phyloP scores from a whole-genome alignment of 1,140 invertebrate genomes.

The Colletes latitarsis region DNA sequence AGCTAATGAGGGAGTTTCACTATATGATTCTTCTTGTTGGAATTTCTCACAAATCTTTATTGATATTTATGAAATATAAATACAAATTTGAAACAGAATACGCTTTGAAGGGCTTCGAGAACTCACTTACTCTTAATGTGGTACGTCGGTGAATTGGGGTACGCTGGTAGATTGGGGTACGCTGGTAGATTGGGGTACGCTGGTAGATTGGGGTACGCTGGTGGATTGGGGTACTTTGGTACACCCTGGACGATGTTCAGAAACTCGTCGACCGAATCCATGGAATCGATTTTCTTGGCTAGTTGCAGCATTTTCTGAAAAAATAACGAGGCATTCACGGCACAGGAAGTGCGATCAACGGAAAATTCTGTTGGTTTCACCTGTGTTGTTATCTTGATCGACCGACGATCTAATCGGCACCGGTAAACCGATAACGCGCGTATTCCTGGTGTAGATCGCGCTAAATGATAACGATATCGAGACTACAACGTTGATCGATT shows the following conservation, averaged over 20 bases:
- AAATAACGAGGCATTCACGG: neutral
- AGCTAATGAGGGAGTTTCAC: too few species aligned
- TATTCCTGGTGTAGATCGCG: neutral
- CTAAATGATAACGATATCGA: too few species aligned
- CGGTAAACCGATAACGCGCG: neutral
- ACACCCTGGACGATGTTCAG: conserved; percentile 41
- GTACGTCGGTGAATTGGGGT: too few species aligned
- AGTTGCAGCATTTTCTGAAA: conserved; percentile 59
- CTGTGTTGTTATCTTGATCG: neutral
- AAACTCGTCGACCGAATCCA: conserved; percentile 54
- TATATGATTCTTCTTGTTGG: too few species aligned
- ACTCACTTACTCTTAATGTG: conserved; percentile 53
- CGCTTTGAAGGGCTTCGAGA: neutral
- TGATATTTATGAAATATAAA: too few species aligned
- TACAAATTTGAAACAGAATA: neutral
- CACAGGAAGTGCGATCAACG: too few species aligned
- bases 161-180: too few species aligned
- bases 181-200: too few species aligned
- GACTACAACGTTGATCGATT: neutral
- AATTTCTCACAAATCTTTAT: too few species aligned
- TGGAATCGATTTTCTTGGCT: conserved; percentile 40
- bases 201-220: too few species aligned
- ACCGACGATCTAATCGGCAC: neutral
- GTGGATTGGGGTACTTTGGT: conserved; percentile 13
- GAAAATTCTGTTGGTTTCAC: neutral